Conservation (phyloP, 2,113 vertebrate species). For the Deroptyus accipitrinus region DNA sequence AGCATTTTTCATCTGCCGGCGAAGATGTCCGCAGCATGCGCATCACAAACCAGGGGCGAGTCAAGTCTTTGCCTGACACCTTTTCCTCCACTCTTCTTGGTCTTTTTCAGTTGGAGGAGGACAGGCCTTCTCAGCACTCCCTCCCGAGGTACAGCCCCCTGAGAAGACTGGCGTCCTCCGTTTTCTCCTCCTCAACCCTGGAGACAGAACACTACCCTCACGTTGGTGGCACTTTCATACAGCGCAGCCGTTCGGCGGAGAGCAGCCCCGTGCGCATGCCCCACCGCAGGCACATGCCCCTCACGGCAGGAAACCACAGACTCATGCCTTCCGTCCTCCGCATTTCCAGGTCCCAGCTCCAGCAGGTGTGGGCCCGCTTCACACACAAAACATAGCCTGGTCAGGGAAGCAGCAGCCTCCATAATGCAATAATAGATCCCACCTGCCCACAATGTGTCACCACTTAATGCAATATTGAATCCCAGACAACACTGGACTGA, state of each 20-base stretch:
- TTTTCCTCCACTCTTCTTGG: slow-evolving; percentile 94
- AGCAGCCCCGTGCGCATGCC: slow-evolving; percentile 94
- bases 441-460: slow-evolving; percentile 62
- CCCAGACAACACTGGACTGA: slow-evolving; percentile 69
- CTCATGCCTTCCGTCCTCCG: slow-evolving; percentile 93
- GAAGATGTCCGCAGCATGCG: slow-evolving; percentile 73
- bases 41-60: slow-evolving; percentile 77
- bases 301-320: slow-evolving; percentile 87
- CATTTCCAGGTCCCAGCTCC: slow-evolving; percentile 91
- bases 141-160: slow-evolving; percentile 95
- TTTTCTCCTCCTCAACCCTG: slow-evolving; percentile 98
- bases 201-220: slow-evolving; percentile 98
- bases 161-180: slow-evolving; percentile 97
- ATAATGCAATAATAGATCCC: slow-evolving; percentile 82
- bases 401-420: slow-evolving; percentile 72
- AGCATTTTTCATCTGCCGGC: slow-evolving; percentile 55
- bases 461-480: slow-evolving; percentile 71
- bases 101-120: slow-evolving; percentile 98
- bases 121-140: slow-evolving; percentile 87
- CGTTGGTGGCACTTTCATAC: slow-evolving; percentile 90
- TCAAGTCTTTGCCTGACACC: slow-evolving; percentile 85
- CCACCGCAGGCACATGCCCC: slow-evolving; percentile 80
- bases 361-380: slow-evolving; percentile 96
- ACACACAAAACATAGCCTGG: slow-evolving; percentile 93
- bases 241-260: slow-evolving; percentile 98